phyloP scores from a whole-genome alignment of 2,888 invertebrate species.

The Apodemia hepburni region DNA sequence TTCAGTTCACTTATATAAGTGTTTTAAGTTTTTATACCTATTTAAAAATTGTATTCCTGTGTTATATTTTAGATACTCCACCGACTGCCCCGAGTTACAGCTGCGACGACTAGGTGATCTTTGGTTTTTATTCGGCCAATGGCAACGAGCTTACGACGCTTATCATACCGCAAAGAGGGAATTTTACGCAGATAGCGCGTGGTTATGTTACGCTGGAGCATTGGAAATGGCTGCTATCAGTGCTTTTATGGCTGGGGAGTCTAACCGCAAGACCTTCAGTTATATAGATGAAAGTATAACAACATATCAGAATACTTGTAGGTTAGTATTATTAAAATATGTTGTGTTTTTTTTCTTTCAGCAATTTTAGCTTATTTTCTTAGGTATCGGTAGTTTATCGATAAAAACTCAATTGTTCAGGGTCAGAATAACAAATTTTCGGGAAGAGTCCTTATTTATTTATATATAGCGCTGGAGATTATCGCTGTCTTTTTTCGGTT shows the following conservation, averaged over 20 bases:
- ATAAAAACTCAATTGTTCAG: no score
- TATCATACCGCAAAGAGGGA: slow-evolving; percentile 99
- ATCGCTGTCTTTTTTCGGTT: no score
- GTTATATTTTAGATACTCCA: slow-evolving; percentile 83
- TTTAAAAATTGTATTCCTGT: no score
- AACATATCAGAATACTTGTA: slow-evolving; percentile 94
- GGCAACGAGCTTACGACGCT: slow-evolving; percentile 93
- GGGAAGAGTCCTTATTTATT: no score
- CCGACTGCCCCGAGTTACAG: slow-evolving; percentile 94
- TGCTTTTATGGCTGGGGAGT: slow-evolving; percentile 92
- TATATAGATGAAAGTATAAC: slow-evolving; percentile 98
- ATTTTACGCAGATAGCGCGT: slow-evolving; percentile 97
- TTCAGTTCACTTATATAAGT: no score
- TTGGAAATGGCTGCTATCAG: slow-evolving; percentile 97
- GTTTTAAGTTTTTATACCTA: no score
- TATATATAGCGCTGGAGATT: no score
- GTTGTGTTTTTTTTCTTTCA: no score
- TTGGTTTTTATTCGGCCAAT: slow-evolving; percentile 97
- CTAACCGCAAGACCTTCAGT: slow-evolving; percentile 88
- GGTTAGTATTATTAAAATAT: slow-evolving; percentile 72
- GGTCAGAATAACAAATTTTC: no score
- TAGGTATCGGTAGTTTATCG: no score
- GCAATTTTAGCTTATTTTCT: no score
- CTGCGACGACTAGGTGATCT: slow-evolving; percentile 95
- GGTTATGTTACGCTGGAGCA: slow-evolving; percentile 98